Evolutionary conservation across 2,888 invertebrate species (phyloP).

Genomic region (Cancer borealis): DNA sequence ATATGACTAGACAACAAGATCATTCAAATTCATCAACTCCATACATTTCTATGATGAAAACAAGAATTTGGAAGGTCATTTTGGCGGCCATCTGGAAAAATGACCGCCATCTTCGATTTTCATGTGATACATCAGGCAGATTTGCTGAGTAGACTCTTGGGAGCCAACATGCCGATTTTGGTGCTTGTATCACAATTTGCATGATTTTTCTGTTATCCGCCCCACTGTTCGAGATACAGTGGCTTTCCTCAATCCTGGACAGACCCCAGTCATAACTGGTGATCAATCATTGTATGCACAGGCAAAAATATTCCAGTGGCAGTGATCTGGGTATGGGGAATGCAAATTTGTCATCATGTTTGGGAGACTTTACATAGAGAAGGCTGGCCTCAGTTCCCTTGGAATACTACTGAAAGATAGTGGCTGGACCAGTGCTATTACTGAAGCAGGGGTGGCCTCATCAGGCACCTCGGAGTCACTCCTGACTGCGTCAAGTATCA

Average conservation of each 20-base stretch:
- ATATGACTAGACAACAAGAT: no score
- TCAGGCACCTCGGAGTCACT: constrained; percentile 47
- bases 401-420: constrained; percentile 41
- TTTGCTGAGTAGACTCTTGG: no score
- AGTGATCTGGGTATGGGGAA: constrained; percentile 51
- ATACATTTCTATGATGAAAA: no score
- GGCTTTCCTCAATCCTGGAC: constrained; percentile 52
- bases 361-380: constrained; percentile 54
- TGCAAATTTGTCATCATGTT: constrained; percentile 56
- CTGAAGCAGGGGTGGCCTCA: constrained; percentile 53
- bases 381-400: constrained; percentile 48
- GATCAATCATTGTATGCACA: constrained; percentile 52
- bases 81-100: no score
- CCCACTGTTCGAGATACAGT: not conserved
- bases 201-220: no score
- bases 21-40: no score
- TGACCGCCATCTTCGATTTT: no score
- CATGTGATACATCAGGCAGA: no score
- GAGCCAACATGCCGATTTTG: no score
- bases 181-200: no score
- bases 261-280: constrained; percentile 41
- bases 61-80: no score
- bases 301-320: constrained; percentile 38
- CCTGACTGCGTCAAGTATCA: constrained; percentile 46
- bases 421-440: constrained; percentile 58